Base-by-base conservation (phyloP, 2,113 vertebrate species). In the Rhinolophus sinicus region DNA sequence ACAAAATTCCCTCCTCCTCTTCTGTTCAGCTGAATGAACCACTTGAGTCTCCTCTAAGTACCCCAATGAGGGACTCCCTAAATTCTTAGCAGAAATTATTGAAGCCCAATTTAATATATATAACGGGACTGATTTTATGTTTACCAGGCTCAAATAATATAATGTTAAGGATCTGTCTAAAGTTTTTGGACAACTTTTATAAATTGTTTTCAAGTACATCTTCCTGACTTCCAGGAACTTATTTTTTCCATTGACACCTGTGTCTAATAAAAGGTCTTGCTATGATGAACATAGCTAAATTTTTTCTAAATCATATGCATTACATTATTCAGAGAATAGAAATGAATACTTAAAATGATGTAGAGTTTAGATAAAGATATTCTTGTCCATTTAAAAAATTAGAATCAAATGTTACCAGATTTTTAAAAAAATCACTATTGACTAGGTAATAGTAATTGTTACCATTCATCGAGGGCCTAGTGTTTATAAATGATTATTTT, bases 301-400 rank as follows among this genome's bases (percentile, higher is more conserved):
- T 26, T 16, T 54, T 81, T 92, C 18, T 89, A 93, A 75, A 26
- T 75, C n/a, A 60, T 58, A 8, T 50, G 60, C 12, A 72, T 88
- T 89, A 58, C 60, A 44, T 90, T 92, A 67, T 88, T 95, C 18
- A 86, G 24, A 85, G 40, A 90, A 73, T 73, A 50, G 40, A 85
- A 85, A 33, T 72, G 26, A 90, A 75, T 69, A 86, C 65, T 50
- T 35, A 54, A 87, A 86, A 33, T 86, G 81, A 75, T 33, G 80
- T 96, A 77, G 44, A 19, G 54, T 56, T 85, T 70, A 30, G 33
- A 33, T 94, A 90, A 86, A 70, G 52, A 62, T 77, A 35, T 70
- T 92, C 88, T 85, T 90, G 26, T 76, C 26, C 10, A 70, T 58
- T 86, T 82, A 50, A 82, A 95, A 84, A 80, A 77, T 72, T 50